Base-by-base conservation (phyloP, 2,888 invertebrate genomes). In the Drosophila suboccidentalis region DNA sequence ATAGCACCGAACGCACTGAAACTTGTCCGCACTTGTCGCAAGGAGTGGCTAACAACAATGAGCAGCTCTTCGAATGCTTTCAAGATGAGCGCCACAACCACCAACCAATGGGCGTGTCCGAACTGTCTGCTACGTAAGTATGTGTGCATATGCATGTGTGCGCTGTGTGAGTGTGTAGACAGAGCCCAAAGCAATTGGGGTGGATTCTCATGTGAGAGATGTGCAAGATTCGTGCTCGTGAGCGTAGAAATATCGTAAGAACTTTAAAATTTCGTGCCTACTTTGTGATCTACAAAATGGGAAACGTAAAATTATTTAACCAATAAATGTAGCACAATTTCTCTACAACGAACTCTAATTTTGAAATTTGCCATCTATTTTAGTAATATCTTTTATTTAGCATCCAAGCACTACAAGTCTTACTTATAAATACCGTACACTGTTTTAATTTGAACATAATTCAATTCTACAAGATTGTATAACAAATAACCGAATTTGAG, bases 1-100 rank as follows among this genome's bases (percentile, higher is more conserved):
- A 92, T 93, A 90, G 91, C 91, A 91, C 92, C 89, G 87, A 90
- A 87, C 89, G 91, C 89, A 93, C 92, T 93, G 78, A 91, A 90
- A 72, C 75, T 74, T 80, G 69, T 77, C 68, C 75, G 75, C 75
- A 80, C 78, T 82, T 78, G 78, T 80, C 70, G 76, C 77, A 78
- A 90, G 91, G 91, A 87, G 91, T 91, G 91, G 91, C 89, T 80
- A 82, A 78, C 64, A 82, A 78, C 64, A 69, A n/a, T 57, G 69
- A 64, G 75, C 74, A 64, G 17, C 11, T n/a, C 11, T 60, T 9
- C 71, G 64, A 65, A 44, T 71, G 32, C 47, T 66, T 65, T 70
- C 53, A 77, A 77, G 76, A 77, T 77, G 76, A 77, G 79, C 75
- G 76, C 75, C 75, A 66, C 87, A 43, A 64, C 64, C 58, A 58